Percentiles rank a stretch among this genome's conserved stretches.
Evolutionary conservation across 2,888 invertebrate species (phyloP).

Genomic region (Perithous albicinctus): DNA sequence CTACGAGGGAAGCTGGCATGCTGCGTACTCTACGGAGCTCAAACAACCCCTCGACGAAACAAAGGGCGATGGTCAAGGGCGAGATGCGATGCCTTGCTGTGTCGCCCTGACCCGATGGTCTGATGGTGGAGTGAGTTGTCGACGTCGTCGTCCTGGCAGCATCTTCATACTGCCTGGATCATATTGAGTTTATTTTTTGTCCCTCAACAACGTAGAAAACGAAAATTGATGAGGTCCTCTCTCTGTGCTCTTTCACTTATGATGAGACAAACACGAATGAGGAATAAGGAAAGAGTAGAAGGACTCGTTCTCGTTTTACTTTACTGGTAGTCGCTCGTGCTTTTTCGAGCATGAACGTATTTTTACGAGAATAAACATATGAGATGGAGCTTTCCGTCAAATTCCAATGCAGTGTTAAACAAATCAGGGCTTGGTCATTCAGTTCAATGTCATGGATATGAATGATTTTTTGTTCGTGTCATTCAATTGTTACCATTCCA

Average conservation of each 20-base stretch:
- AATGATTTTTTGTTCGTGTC: no score
- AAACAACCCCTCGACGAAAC: constrained; percentile 77
- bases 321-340: neutral
- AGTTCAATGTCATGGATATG: neutral
- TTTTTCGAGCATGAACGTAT: neutral
- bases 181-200: constrained; percentile 77
- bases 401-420: neutral
- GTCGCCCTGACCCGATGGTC: constrained; percentile 26
- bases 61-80: constrained; percentile 73
- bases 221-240: constrained; percentile 66
- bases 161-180: constrained; percentile 76
- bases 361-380: neutral
- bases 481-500: no score
- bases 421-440: neutral
- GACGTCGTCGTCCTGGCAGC: constrained; percentile 67
- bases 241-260: constrained; percentile 40
- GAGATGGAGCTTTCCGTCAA: neutral
- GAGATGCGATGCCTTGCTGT: constrained; percentile 41
- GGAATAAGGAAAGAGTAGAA: neutral
- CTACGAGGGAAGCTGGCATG: constrained; percentile 24
- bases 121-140: constrained; percentile 25
- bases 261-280: constrained; percentile 5
- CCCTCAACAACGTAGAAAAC: constrained; percentile 77
- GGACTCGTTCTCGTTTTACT: neutral
- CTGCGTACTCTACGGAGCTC: constrained; percentile 34